phyloP scores from a whole-genome alignment of 2,888 invertebrate genomes.

The Drosophila quinaria region DNA sequence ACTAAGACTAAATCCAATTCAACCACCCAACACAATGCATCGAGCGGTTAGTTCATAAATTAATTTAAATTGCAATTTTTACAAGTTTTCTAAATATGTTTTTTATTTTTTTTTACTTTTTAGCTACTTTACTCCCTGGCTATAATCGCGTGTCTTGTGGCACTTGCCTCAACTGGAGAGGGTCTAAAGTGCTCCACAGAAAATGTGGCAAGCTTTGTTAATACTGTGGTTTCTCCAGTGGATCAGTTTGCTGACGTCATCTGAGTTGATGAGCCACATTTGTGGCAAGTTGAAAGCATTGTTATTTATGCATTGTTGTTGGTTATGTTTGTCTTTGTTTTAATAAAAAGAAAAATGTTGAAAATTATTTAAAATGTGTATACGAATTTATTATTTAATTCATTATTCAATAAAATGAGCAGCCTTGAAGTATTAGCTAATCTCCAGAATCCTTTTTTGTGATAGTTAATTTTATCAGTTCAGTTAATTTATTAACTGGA shows the following conservation, averaged over 20 bases:
- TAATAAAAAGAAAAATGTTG: conserved; percentile 41
- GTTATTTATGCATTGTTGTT: conserved; percentile 54
- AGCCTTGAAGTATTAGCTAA: neutral
- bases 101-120: neutral
- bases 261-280: neutral
- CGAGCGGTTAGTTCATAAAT: conserved; percentile 47
- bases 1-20: conserved; percentile 75
- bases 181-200: neutral
- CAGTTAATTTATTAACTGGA: too few species aligned
- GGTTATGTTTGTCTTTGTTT: conserved; percentile 54
- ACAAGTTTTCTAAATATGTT: neutral
- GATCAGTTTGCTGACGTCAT: neutral
- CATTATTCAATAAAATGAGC: neutral
- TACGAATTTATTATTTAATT: neutral
- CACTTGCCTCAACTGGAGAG: conserved; percentile 22
- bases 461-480: too few species aligned
- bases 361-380: conserved; percentile 7
- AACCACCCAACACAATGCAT: conserved; percentile 53
- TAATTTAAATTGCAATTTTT: neutral
- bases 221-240: conserved; percentile 12
- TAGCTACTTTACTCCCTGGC: conserved; percentile 66
- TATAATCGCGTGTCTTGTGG: conserved; percentile 42
- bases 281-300: conserved; percentile 15
- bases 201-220: neutral
- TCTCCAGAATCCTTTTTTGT: neutral